Conservation (phyloP, 1,140 invertebrate species). For the Epicauta chinensis region DNA sequence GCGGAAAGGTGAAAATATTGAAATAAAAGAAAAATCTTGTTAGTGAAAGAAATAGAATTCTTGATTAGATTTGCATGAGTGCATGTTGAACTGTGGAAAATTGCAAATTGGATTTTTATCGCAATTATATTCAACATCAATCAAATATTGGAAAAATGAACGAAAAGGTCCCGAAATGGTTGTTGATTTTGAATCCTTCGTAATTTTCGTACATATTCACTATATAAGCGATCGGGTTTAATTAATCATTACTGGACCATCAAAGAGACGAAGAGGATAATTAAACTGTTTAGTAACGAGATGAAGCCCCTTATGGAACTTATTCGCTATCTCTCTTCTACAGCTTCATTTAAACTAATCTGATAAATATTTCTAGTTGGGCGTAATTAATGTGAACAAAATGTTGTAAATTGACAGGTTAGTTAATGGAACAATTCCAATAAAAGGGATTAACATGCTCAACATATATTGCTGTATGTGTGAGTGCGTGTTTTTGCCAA, state of each 20-base stretch:
- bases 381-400: background rate
- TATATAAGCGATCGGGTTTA: background rate
- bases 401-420: background rate
- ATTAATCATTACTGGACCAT: too few species aligned
- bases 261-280: too few species aligned
- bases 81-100: conserved; percentile 7
- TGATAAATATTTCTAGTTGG: background rate
- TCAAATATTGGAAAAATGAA: background rate
- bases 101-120: background rate
- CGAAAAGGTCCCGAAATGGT: background rate
- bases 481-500: too few species aligned
- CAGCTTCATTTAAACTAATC: background rate
- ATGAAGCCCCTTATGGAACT: background rate
- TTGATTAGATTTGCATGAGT: conserved; percentile 5
- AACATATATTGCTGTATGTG: too few species aligned
- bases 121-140: background rate
- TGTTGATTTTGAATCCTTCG: background rate
- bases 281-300: background rate
- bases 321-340: background rate
- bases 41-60: background rate
- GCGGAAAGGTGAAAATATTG: too few species aligned
- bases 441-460: too few species aligned
- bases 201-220: background rate
- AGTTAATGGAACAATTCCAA: too few species aligned
- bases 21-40: background rate